Base-by-base conservation (phyloP, 2,797 vertebrate genomes). In the Pangasius djambal region DNA sequence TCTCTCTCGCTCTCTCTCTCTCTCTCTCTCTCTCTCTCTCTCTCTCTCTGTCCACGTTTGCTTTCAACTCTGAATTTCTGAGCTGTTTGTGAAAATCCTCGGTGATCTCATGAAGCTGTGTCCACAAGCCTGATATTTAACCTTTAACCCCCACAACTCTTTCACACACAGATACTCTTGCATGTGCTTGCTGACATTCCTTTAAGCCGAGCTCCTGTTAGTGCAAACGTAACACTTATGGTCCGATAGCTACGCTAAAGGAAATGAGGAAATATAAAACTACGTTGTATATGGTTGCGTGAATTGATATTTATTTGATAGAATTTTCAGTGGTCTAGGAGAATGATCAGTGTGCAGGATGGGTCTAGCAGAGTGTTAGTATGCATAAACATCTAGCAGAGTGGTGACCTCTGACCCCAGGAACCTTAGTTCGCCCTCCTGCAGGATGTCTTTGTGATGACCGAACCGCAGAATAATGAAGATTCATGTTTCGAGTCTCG, bases 41-140 rank as follows among this genome's bases (percentile, higher is more conserved):
- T 82, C 8, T 74, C 16, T 74, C 40, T 12, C 10, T 59, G 20
- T 20, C 28, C 77, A 34, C n/a, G 4, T 79, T 79, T 55, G 22
- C 52, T 81, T 57, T 81, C n/a, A 34, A 34, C 78, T 81, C 77
- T 18, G n/a, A 34, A 79, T 79, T 81, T 81, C 78, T 57, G n/a
- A 22, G 18, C 78, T 22, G n/a, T n/a, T 67, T 89, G 65, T 89
- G 77, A 90, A 61, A 91, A 87, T 88, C 78, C 65, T 63, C 75
- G 55, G 40, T 89, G 69, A 89, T 89, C 77, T 87, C 77, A 2
- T 87, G 86, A 87, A 78, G 59, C 87, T 77, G 88, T 88, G 89
- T 88, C 87, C 86, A 86, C 83, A 72, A 87, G 69, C 78, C 67
- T 78, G 86, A 91, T 31, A 81, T 37, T 57, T 81, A 81, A 57